A percentile compares a stretch with the other conserved stretches of the same genome.
phyloP scores from a whole-genome alignment of 1,140 invertebrate species.

The Calliopsis andreniformis region DNA sequence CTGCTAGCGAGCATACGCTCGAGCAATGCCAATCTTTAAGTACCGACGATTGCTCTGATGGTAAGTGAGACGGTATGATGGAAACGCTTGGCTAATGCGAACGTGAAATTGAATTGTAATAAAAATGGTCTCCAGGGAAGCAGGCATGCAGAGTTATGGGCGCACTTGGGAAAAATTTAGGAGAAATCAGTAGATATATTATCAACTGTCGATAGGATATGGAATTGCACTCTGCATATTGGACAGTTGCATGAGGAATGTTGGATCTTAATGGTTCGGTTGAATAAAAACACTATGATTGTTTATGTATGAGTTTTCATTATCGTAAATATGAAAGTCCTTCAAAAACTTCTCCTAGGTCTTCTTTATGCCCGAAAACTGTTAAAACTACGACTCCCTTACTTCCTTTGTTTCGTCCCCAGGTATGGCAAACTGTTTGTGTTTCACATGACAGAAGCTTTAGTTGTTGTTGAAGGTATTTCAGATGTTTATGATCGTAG shows the following conservation, averaged over 20 bases:
- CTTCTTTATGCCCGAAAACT: conserved; percentile 60
- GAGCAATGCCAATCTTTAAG: background rate
- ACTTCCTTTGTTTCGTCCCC: conserved; percentile 39
- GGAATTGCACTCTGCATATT: no score
- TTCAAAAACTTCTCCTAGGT: conserved; percentile 63
- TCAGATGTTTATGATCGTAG: conserved; percentile 68
- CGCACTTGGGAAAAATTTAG: no score
- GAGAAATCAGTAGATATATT: no score
- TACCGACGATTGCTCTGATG: background rate
- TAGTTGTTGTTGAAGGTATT: conserved; percentile 60
- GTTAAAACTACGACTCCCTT: conserved; percentile 59
- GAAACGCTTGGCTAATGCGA: background rate
- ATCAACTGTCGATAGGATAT: no score
- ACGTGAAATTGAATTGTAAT: background rate
- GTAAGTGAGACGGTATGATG: background rate
- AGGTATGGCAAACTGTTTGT: conserved; percentile 41
- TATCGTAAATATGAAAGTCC: conserved; percentile 56
- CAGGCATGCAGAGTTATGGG: no score
- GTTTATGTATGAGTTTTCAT: background rate
- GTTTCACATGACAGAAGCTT: conserved; percentile 46
- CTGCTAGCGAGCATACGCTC: background rate
- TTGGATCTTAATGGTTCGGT: no score
- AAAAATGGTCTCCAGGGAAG: no score
- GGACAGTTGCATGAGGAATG: no score
- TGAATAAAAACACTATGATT: background rate